Evolutionary conservation across 2,797 vertebrate genomes (phyloP), one percentile per base, ranked within the genome.

Genomic region (Chaenodraco wilsoni): DNA sequence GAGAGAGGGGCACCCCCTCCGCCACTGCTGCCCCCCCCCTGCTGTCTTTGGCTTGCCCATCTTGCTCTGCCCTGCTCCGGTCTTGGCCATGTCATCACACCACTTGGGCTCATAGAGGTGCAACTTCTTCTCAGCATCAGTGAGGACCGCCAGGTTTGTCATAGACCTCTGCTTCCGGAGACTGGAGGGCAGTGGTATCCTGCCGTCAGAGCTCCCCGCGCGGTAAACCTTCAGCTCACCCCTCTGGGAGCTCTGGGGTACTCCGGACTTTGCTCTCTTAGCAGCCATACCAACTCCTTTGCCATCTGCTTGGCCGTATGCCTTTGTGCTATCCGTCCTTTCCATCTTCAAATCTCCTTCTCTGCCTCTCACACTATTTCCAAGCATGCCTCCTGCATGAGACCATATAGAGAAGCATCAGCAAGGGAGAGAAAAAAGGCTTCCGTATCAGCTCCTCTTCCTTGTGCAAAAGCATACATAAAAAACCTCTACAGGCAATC

Each of bases 121-220:
- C 92, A 97, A 93, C 94, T 99, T 99, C 86, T 99, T 99, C 93
- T 99, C 98, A 0, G 96, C 95, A 76, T 98, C 98, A 2, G 98
- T 99, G 82, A 99, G 95, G 65, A 98, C 96, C 13, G 97, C 96
- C 69, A 99, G 95, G 93, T 98, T 99, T 76, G 97, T 99, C 84
- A 99, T 96, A 1, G 97, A 99, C 88, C 97, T 96, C 91, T 99
- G 98, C 84, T 98, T 98, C 88, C 97, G 96, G 65, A 99, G 96
- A 89, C 92, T 97, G 82, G 97, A 95, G 45, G 94, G 69, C 56
- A 96, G 93, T 2, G 95, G 96, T 72, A 95, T 92, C 50, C 95
- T 93, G 44, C 95, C 95, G 51, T 95, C 95, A 0, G 93, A 91
- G 84, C 93, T 94, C 13, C 95, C 94, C 0, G 93, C 93, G 23